A percentile compares a stretch with the other conserved stretches of the same genome.
Evolutionary conservation across 2,888 invertebrate genomes (phyloP).

Genomic region (Drosophila colorata): DNA sequence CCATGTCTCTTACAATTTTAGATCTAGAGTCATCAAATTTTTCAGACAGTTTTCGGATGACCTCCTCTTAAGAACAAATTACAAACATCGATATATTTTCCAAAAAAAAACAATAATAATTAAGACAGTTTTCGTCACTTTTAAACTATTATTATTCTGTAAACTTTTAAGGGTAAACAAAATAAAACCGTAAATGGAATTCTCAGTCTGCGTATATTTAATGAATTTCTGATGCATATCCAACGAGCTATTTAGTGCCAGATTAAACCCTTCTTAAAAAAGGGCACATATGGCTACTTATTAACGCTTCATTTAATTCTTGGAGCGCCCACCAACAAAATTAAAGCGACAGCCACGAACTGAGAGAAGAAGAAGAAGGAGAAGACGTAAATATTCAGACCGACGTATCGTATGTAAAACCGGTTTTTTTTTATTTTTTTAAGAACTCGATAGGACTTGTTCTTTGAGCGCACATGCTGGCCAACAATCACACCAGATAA

Average conservation of each 20-base stretch:
- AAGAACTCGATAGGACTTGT: conserved; percentile 36
- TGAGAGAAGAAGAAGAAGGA: conserved; percentile 28
- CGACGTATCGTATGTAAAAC: conserved; percentile 52
- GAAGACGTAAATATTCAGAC: conserved; percentile 14
- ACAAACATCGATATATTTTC: too few species aligned
- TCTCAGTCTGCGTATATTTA: conserved; percentile 15
- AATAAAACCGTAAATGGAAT: conserved; percentile 26
- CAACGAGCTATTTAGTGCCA: conserved; percentile 43
- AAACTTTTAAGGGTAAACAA: conserved; percentile 12
- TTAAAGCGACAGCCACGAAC: conserved; percentile 54
- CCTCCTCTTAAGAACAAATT: too few species aligned
- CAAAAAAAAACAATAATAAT: too few species aligned
- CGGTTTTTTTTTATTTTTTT: conserved; percentile 52
- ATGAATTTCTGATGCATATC: conserved; percentile 60
- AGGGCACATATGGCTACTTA: conserved; percentile 61
- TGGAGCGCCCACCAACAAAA: conserved; percentile 52
- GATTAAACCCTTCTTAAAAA: conserved; percentile 54
- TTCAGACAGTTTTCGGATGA: too few species aligned
- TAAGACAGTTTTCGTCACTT: too few species aligned
- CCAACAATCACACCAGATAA: conserved; percentile 53
- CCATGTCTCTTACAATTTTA: too few species aligned
- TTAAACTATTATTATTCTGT: too few species aligned
- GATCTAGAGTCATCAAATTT: too few species aligned
- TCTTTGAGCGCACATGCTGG: conserved; percentile 31
- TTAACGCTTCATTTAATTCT: conserved; percentile 75